Conservation (phyloP, 2,888 invertebrate genomes). For the Adela reaumurella region DNA sequence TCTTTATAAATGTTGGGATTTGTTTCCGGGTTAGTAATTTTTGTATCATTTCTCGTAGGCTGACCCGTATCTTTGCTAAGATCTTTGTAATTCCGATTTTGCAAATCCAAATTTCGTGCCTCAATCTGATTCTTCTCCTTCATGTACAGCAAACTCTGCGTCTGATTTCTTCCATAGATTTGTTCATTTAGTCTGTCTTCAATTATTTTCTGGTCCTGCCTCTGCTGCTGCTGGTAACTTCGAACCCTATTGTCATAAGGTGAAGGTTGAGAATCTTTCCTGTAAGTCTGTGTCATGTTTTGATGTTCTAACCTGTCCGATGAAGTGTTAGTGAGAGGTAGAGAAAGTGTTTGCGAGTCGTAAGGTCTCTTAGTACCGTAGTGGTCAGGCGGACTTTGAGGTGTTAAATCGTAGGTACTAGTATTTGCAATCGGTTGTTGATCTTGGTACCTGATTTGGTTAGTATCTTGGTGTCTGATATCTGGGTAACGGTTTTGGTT, state of each 20-base stretch:
- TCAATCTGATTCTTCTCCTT: slow-evolving; percentile 1
- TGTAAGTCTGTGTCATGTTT: slow-evolving; percentile 32
- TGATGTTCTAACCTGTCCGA: slow-evolving; percentile 39
- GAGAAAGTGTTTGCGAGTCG: slow-evolving; percentile 44
- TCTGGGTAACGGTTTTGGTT: not conserved
- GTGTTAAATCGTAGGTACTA: not conserved
- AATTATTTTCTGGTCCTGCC: slow-evolving; percentile 18
- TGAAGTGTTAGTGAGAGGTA: slow-evolving; percentile 41
- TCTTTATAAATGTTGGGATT: slow-evolving; percentile 27
- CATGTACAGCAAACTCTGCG: not conserved
- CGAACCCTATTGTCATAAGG: slow-evolving; percentile 45
- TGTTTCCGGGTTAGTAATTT: slow-evolving; percentile 2
- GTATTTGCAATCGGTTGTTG: not conserved
- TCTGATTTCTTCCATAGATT: slow-evolving; percentile 27
- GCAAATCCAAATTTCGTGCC: slow-evolving; percentile 20
- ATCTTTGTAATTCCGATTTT: slow-evolving; percentile 17
- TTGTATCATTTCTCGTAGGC: too few relatives aligned
- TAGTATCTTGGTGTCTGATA: slow-evolving; percentile 1
- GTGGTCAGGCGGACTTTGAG: slow-evolving; percentile 8
- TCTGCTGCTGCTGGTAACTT: slow-evolving; percentile 25
- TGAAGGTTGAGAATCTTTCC: slow-evolving; percentile 48
- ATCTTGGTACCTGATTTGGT: slow-evolving; percentile 16
- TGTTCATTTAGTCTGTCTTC: slow-evolving; percentile 23
- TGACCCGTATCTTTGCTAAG: slow-evolving; percentile 13
- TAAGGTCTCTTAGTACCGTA: slow-evolving; percentile 37